phyloP scores from a whole-genome alignment of 2,797 vertebrate genomes.

The Todus mexicanus region DNA sequence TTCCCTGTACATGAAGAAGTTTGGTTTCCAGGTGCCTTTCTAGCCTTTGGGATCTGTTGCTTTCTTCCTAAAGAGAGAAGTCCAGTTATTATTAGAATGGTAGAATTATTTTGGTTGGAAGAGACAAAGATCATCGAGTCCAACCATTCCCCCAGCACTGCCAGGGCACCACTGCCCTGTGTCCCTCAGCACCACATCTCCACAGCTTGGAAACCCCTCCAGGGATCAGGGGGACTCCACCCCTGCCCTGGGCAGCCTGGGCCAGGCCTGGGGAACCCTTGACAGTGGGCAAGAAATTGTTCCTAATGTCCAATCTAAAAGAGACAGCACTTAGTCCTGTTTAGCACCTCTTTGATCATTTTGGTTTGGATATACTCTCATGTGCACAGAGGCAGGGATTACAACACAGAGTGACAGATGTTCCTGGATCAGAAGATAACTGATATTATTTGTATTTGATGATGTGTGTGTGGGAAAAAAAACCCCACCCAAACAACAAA shows the following conservation, averaged over 20 bases:
- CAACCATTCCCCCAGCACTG: neutral
- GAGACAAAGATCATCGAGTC: neutral
- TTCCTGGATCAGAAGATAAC: neutral
- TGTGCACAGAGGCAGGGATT: neutral
- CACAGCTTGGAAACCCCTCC: neutral
- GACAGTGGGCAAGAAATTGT: too few species aligned
- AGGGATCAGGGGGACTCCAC: neutral
- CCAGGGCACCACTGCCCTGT: neutral
- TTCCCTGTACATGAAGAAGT: neutral
- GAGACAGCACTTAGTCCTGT: neutral
- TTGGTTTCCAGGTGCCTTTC: neutral
- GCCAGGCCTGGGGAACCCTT: neutral
- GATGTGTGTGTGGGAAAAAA: neutral
- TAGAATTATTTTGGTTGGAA: neutral
- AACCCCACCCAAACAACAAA: too few species aligned
- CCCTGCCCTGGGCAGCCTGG: neutral
- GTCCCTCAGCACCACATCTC: neutral
- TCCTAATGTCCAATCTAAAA: neutral
- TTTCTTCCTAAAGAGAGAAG: neutral
- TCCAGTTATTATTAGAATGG: neutral
- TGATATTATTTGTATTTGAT: neutral
- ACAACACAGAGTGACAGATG: neutral
- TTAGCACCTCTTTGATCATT: neutral
- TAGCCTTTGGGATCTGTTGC: neutral
- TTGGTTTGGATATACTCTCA: neutral